Percentiles rank a stretch among this genome's conserved stretches.
Conservation (phyloP, 2,113 vertebrate genomes). For the Centrocercus urophasianus region DNA sequence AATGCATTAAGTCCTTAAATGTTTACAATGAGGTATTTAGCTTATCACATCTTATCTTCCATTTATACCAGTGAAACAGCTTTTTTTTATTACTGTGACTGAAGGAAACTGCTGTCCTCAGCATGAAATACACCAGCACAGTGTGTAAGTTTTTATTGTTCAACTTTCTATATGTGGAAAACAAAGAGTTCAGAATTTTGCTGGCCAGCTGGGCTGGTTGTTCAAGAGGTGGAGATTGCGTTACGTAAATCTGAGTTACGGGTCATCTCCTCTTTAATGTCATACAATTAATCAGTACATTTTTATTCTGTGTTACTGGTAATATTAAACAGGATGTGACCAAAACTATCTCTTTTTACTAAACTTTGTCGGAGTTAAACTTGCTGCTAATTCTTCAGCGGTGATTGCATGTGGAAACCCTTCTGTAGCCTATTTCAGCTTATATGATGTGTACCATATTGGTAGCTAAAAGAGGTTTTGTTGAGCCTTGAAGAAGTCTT, state of each 20-base stretch:
- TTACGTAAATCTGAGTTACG: background rate
- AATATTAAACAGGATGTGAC: background rate
- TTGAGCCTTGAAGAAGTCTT: slow-evolving; percentile 56
- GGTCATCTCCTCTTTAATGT: background rate
- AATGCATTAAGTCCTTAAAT: background rate
- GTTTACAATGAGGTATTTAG: background rate
- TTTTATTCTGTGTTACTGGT: background rate
- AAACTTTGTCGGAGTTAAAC: background rate
- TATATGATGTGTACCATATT: background rate
- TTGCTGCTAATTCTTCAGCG: background rate
- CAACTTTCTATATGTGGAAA: background rate
- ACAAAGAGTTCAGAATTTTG: background rate
- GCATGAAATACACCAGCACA: background rate
- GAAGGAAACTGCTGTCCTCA: background rate
- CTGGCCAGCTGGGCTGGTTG: background rate
- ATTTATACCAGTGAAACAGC: background rate
- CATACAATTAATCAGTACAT: background rate
- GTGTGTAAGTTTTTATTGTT: background rate
- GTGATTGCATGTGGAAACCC: background rate
- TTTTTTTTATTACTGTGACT: background rate
- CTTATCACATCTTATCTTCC: background rate
- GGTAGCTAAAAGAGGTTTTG: background rate
- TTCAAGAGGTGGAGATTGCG: background rate
- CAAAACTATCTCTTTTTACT: background rate
- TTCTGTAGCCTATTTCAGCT: background rate